Conservation (phyloP, 2,888 invertebrate species). For the Acheta domesticus region DNA sequence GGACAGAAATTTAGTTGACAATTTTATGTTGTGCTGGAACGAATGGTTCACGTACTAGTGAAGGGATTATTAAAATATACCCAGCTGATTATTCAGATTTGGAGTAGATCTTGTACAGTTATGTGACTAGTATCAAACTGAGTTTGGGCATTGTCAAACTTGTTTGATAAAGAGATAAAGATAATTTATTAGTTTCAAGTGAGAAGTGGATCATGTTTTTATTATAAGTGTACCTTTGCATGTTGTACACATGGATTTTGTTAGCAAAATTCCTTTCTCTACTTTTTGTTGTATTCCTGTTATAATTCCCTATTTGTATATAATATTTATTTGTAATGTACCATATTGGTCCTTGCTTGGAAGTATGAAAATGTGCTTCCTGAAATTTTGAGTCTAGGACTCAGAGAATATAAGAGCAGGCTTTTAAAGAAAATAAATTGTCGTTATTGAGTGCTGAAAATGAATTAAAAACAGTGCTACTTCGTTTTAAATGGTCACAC, state of each 20-base stretch:
- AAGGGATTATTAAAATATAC: too few species aligned
- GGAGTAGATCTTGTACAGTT: too few species aligned
- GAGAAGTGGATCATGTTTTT: not conserved
- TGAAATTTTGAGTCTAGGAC: not conserved
- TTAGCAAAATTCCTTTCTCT: not conserved
- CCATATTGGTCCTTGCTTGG: slow-evolving; percentile 4
- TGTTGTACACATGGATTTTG: not conserved
- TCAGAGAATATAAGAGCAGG: not conserved
- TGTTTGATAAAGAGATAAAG: too few species aligned
- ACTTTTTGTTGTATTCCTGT: not conserved
- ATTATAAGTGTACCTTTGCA: not conserved
- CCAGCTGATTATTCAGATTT: too few species aligned
- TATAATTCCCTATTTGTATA: not conserved
- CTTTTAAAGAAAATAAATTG: not conserved
- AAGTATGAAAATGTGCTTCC: slow-evolving; percentile 9
- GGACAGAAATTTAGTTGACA: too few species aligned
- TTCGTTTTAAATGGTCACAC: not conserved
- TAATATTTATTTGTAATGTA: not conserved
- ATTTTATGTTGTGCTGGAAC: too few species aligned
- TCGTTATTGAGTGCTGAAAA: not conserved
- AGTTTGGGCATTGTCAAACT: too few species aligned
- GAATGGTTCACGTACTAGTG: too few species aligned
- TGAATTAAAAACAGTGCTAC: not conserved
- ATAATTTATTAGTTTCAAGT: not conserved
- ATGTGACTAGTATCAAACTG: too few species aligned